phyloP scores from a whole-genome alignment of 2,797 vertebrate genomes.

The Fringilla coelebs region DNA sequence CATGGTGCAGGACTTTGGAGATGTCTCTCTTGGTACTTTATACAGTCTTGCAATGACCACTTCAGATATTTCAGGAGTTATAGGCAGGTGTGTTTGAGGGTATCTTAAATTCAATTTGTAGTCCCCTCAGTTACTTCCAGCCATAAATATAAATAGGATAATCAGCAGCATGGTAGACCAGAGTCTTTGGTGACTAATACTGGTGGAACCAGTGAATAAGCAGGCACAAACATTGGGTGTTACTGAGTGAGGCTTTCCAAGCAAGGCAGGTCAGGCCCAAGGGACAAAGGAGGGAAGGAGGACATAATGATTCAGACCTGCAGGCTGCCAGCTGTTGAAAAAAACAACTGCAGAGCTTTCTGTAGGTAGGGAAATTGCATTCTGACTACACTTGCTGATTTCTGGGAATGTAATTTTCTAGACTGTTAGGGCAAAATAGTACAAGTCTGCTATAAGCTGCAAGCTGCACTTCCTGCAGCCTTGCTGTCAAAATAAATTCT shows the following conservation, averaged over 20 bases:
- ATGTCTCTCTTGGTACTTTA: not conserved
- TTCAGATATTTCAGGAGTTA: not conserved
- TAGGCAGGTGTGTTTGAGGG: not conserved
- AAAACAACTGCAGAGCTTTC: not conserved
- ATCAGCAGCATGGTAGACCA: not conserved
- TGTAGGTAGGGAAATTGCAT: not conserved
- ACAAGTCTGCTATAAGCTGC: not conserved
- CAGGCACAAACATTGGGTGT: rapidly evolving
- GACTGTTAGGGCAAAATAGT: not conserved
- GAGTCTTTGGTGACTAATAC: not conserved
- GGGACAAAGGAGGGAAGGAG: not conserved
- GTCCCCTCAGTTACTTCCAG: not conserved
- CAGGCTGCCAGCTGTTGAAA: not conserved
- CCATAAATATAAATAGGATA: not conserved
- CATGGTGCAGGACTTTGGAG: not conserved
- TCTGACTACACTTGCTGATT: not conserved
- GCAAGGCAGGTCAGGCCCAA: not conserved
- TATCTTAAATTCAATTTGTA: not conserved
- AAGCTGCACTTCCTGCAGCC: not conserved
- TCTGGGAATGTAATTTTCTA: not conserved
- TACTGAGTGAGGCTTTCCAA: not conserved
- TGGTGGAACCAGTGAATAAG: not conserved
- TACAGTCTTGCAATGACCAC: not conserved
- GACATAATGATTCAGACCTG: not conserved
- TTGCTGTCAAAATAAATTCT: not conserved